Percentiles rank a stretch among this genome's conserved stretches.
These are phyloP conservation scores for Bombus difficillimus DNA, from an alignment of 1,140 invertebrate genomes.

Conservation along the genomic window DNA sequence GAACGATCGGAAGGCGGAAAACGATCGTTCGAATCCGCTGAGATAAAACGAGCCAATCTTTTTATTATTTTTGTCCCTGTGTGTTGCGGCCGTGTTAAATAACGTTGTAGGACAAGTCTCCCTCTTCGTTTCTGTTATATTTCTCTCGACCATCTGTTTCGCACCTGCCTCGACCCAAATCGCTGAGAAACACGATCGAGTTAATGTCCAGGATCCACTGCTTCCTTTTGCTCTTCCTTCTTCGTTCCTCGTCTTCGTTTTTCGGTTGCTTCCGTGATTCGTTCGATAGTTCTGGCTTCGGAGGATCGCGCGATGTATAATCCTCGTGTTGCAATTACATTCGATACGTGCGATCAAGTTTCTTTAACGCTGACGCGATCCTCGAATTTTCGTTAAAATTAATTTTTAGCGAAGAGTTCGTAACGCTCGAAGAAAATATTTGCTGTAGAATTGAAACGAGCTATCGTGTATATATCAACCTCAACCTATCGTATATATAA, in stretches of 20 bases:
- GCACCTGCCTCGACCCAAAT: conserved; percentile 42
- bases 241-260: background rate
- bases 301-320: background rate
- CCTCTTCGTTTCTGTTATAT: conserved; percentile 3
- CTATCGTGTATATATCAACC: no score
- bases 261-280: background rate
- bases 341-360: background rate
- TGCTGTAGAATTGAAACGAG: no score
- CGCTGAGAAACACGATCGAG: conserved; percentile 20
- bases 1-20: background rate
- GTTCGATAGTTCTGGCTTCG: background rate
- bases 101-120: background rate
- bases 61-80: background rate
- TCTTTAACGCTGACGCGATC: no score
- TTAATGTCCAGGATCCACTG: background rate
- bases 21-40: no score
- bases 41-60: background rate
- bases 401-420: no score
- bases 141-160: conserved; percentile 36
- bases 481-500: no score
- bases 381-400: no score
- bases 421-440: no score
- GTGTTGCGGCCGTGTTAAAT: background rate
- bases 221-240: background rate
- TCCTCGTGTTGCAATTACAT: background rate